phyloP scores from a whole-genome alignment of 2,888 invertebrate genomes.

The Dusona sp. region DNA sequence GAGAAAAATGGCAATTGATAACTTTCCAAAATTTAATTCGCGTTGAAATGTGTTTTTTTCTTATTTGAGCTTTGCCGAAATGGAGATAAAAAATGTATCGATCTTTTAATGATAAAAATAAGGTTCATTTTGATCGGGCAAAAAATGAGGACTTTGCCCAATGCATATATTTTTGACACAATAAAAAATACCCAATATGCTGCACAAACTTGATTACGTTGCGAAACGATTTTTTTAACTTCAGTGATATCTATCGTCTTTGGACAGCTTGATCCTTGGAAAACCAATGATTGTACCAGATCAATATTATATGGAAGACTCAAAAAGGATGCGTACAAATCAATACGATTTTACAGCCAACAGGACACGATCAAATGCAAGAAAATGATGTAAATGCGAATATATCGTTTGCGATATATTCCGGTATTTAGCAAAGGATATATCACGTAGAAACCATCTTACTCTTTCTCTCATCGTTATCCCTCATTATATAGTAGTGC shows the following conservation, averaged over 20 bases:
- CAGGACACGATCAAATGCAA: conserved; percentile 72
- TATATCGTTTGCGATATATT: conserved; percentile 44
- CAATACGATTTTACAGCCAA: conserved; percentile 31
- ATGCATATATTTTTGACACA: not conserved
- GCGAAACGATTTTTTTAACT: too few species aligned
- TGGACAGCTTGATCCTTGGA: too few species aligned
- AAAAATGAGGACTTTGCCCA: not conserved
- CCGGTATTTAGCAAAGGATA: conserved; percentile 60
- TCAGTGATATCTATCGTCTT: too few species aligned
- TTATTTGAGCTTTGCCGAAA: not conserved
- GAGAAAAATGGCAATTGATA: not conserved
- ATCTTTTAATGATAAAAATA: not conserved
- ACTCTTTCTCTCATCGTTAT: conserved; percentile 55
- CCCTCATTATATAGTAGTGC: conserved; percentile 22
- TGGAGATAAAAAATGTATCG: not conserved
- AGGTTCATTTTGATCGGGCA: not conserved
- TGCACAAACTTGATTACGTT: not conserved
- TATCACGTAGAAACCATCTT: conserved; percentile 41
- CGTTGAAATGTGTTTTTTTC: not conserved
- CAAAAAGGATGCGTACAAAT: conserved; percentile 12
- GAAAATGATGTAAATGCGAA: conserved; percentile 77
- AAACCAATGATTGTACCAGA: not conserved
- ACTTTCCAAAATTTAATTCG: not conserved
- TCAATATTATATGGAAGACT: not conserved
- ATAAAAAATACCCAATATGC: not conserved